Evolutionary conservation across 2,888 invertebrate species (phyloP).

Genomic region (Drosophila pseudotalamancana): DNA sequence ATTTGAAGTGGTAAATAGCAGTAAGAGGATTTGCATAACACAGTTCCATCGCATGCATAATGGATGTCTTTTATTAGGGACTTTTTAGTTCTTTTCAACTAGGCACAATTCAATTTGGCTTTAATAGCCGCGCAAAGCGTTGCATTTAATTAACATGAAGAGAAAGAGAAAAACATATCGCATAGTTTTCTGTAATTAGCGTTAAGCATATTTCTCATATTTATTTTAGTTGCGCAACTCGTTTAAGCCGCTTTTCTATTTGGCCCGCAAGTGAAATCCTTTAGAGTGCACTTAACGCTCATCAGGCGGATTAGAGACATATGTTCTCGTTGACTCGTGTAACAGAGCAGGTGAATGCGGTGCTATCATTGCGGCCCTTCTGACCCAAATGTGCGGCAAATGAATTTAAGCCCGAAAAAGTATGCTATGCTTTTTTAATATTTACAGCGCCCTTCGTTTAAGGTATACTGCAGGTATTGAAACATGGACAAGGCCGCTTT

Average conservation of each 20-base stretch:
- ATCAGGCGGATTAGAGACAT: conserved; percentile 44
- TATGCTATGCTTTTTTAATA: conserved; percentile 17
- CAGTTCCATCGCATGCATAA: conserved; percentile 51
- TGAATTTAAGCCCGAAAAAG: conserved; percentile 39
- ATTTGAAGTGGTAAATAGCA: conserved; percentile 66
- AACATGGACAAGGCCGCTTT: not conserved
- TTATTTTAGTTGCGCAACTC: conserved; percentile 29
- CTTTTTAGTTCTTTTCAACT: not conserved
- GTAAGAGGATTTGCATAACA: conserved; percentile 71
- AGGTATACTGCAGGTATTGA: not conserved
- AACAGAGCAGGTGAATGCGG: conserved; percentile 14
- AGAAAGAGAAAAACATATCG: not conserved
- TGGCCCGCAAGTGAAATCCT: conserved; percentile 17
- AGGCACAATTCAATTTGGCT: conserved; percentile 9
- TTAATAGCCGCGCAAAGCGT: conserved; percentile 19
- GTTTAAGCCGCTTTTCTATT: conserved; percentile 38
- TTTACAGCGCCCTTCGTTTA: not conserved
- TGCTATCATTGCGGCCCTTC: not conserved
- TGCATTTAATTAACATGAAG: conserved; percentile 27
- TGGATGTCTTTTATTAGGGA: conserved; percentile 35
- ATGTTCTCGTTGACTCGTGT: conserved; percentile 6
- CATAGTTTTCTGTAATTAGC: conserved; percentile 12
- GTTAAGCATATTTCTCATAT: conserved; percentile 21
- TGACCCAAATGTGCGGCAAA: conserved; percentile 49
- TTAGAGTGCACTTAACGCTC: conserved; percentile 37